These are phyloP conservation scores for Corydoras maculifer DNA, from an alignment of 2,113 vertebrate species.

Conservation along the genomic window DNA sequence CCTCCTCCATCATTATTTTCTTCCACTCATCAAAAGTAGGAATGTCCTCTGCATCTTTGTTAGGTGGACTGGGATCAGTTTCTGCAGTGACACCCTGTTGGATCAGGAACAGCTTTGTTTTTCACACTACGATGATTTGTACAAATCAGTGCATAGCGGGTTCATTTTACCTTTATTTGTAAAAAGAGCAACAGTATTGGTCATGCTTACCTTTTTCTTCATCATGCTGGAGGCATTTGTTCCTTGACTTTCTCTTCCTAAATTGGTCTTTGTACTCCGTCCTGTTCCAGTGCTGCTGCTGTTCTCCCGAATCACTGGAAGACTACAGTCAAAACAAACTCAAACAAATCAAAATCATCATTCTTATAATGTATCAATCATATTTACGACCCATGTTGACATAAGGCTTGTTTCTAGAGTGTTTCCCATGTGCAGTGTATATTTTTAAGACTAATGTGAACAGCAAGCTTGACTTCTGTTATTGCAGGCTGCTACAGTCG, in stretches of 20 bases:
- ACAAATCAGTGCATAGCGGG: too few relatives aligned
- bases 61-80: slow-evolving; percentile 66
- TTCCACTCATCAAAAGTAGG: slow-evolving; percentile 99
- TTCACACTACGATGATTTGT: too few relatives aligned
- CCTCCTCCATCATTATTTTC: slow-evolving; percentile 94
- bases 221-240: slow-evolving; percentile 47
- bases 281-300: slow-evolving; percentile 22
- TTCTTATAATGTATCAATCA: too few relatives aligned
- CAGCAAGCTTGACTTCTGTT: too few relatives aligned
- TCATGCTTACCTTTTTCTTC: slow-evolving; percentile 44
- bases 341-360: too few relatives aligned
- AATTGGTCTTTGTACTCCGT: slow-evolving; percentile 33
- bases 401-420: too few relatives aligned
- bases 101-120: too few relatives aligned
- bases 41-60: slow-evolving; percentile 84
- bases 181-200: background rate
- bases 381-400: too few relatives aligned
- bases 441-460: too few relatives aligned
- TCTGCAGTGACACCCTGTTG: slow-evolving; percentile 59
- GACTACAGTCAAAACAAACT: slow-evolving; percentile 27
- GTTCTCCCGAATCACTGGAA: slow-evolving; percentile 61
- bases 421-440: too few relatives aligned
- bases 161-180: background rate
- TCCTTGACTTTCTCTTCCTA: slow-evolving; percentile 27
- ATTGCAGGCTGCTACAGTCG: too few relatives aligned